Evolutionary conservation across 2,797 vertebrate genomes (phyloP).

Genomic region (Dendrocincla fuliginosa): DNA sequence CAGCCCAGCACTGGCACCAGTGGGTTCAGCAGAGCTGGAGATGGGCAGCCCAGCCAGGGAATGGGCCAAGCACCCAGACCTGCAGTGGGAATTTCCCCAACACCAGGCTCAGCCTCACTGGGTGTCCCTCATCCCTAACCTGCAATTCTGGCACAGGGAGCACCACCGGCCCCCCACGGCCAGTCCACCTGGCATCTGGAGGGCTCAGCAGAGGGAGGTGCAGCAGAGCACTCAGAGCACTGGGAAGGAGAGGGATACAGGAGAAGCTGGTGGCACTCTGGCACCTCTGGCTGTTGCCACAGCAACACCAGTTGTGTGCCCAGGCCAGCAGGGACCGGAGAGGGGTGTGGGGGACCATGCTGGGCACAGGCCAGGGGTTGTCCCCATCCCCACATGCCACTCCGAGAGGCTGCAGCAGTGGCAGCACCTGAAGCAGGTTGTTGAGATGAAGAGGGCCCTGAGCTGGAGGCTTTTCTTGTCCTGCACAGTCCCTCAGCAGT

Average conservation of each 20-base stretch:
- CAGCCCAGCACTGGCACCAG: rapidly evolving
- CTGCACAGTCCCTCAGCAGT: background rate
- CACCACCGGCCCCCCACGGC: rapidly evolving
- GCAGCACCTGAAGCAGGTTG: background rate
- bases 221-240: background rate
- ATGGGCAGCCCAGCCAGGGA: background rate
- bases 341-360: background rate
- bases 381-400: rapidly evolving
- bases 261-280: background rate
- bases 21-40: background rate
- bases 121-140: background rate
- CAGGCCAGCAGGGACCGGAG: background rate
- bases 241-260: background rate
- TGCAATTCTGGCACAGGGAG: rapidly evolving
- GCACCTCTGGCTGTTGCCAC: conserved; percentile 36
- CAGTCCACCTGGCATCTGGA: background rate
- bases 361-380: rapidly evolving
- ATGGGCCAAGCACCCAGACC: background rate
- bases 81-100: background rate
- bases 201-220: background rate
- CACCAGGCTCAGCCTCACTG: background rate
- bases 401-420: rapidly evolving
- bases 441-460: background rate
- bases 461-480: background rate
- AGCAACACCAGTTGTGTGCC: background rate